Base-by-base conservation (phyloP, 2,113 vertebrate species). In the Puma concolor region DNA sequence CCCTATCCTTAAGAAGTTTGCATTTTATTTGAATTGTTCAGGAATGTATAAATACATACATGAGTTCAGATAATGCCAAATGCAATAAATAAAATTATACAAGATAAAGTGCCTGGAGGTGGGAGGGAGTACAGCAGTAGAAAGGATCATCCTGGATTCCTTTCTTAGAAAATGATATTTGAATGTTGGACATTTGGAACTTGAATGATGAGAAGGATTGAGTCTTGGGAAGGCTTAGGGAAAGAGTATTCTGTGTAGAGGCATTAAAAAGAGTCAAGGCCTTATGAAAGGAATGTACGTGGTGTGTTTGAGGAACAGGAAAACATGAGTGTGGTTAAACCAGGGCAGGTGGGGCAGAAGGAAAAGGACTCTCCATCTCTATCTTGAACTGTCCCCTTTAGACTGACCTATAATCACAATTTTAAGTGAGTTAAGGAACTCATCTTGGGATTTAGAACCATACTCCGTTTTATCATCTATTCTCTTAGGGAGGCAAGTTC, bases 81-180 rank as follows among this genome's bases (percentile, higher is more conserved):
- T 66, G 7, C 38, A 74, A 19, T 88, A n/a, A 52, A 54, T 81
- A 84, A 80, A 82, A 60, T 60, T 41, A 44, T 54, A 41, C 5
- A 33, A 31, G 21, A 7, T 50, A 19, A 76, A 92, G 31, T 67
- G 29, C 15, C 38, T 77, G 9, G 29, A 79, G 4, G 19, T 63
- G 29, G 66, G 33, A 71, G 50, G 48, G 91, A 85, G 29, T 77
- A n/a, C 29, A 71, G 2, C 0, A 93, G 84, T 48, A 91, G 77
- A 7, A 63, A 69, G 19, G 6, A 77, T 7, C 48, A 23, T 74
- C 16, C 13, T 33, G 8, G 38, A 87, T 85, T 4, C 0, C 1
- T 80, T 95, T 88, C 17, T 93, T 67, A 81, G 57, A 92, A 95
- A 95, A 89, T 79, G 16, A 27, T 72, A 52, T 57, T 96, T 95